Evolutionary conservation across 1,140 invertebrate genomes (phyloP).

Genomic region (Ceratina japonica): DNA sequence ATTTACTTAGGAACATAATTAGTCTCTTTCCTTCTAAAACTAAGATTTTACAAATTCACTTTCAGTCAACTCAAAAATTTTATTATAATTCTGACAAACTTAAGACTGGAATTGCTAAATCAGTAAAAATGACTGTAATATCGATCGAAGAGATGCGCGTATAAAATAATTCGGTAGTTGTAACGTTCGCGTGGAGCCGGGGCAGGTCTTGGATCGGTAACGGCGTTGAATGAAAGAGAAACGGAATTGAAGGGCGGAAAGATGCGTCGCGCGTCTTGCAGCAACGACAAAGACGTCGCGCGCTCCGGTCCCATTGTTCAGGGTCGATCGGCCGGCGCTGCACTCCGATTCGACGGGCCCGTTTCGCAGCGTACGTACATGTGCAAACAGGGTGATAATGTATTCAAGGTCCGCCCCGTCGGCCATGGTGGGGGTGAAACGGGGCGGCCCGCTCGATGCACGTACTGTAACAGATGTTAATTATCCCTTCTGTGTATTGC

Average conservation of each 20-base stretch:
- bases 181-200: no score
- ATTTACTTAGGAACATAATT: no score
- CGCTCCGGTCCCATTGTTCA: conserved; percentile 49
- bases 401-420: conserved; percentile 78
- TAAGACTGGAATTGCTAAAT: no score
- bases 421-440: conserved; percentile 73
- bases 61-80: no score
- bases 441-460: conserved; percentile 73
- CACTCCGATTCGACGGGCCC: conserved; percentile 49
- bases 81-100: no score
- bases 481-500: conserved; percentile 76
- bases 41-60: no score
- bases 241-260: neutral
- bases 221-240: neutral
- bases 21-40: no score
- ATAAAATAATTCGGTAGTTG: no score
- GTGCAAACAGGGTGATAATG: conserved; percentile 75
- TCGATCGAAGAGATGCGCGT: no score
- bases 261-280: no score
- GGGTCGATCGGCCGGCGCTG: conserved; percentile 45
- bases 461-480: conserved; percentile 79
- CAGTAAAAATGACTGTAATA: no score
- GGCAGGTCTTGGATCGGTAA: no score
- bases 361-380: conserved; percentile 42
- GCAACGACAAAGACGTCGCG: conserved; percentile 32